Conservation (phyloP, 2,888 invertebrate genomes). For the Smittia sp. region DNA sequence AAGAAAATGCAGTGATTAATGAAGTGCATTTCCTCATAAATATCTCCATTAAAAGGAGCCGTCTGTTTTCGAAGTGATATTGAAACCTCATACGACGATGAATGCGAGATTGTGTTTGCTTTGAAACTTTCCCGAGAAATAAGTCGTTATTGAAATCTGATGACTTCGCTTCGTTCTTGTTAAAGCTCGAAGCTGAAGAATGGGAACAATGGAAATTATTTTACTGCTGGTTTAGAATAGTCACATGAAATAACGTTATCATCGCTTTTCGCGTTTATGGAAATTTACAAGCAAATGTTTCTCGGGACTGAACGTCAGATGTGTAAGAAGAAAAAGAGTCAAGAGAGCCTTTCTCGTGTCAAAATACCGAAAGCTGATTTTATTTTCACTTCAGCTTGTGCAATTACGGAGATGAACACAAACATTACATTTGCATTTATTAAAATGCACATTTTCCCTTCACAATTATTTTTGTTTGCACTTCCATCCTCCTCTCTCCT, state of each 20-base stretch:
- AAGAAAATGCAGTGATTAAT: constrained; percentile 30
- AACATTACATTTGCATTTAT: constrained; percentile 3
- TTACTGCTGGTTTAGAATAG: not conserved
- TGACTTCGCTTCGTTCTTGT: constrained; percentile 13
- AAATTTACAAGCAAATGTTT: too few species aligned
- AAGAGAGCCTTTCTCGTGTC: not conserved
- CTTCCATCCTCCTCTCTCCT: constrained; percentile 16
- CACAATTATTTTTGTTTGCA: constrained; percentile 20
- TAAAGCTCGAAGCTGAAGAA: not conserved
- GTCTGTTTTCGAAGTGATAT: constrained; percentile 28
- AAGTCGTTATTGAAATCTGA: constrained; percentile 22
- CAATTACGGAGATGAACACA: not conserved
- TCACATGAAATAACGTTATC: too few species aligned
- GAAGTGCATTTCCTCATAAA: constrained; percentile 38
- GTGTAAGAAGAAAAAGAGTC: not conserved
- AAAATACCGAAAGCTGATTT: not conserved
- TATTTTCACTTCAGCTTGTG: not conserved
- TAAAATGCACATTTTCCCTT: constrained; percentile 20
- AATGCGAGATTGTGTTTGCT: not conserved
- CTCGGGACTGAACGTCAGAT: too few species aligned
- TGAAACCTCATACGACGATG: constrained; percentile 16
- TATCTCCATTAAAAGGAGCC: not conserved
- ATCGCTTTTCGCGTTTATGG: not conserved
- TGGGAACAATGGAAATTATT: constrained; percentile 14
- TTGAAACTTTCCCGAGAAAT: too few species aligned